A percentile compares a stretch with the other conserved stretches of the same genome.
Conservation (phyloP, 2,113 vertebrate genomes). For the Neotoma lepida region DNA sequence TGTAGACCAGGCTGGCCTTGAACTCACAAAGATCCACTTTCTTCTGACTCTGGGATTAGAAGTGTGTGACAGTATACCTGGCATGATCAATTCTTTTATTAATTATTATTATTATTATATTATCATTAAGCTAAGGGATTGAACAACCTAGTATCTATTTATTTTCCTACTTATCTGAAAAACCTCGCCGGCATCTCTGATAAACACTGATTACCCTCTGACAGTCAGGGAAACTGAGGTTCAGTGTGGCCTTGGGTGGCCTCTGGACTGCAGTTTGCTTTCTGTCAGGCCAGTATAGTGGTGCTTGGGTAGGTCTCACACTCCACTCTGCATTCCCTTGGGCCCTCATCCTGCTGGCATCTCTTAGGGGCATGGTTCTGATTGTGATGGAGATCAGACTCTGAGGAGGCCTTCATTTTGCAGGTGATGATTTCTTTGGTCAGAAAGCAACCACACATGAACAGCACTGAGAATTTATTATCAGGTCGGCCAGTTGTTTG, state of each 20-base stretch:
- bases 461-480: background rate
- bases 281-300: background rate
- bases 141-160: background rate
- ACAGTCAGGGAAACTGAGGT: background rate
- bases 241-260: background rate
- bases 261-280: constrained; percentile 42
- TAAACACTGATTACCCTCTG: background rate
- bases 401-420: background rate
- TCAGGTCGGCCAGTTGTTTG: background rate
- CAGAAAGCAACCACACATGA: background rate
- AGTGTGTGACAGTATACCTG: background rate
- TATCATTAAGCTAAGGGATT: background rate
- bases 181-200: background rate
- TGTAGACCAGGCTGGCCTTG: background rate
- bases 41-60: background rate
- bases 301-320: background rate
- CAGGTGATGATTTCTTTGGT: background rate
- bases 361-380: background rate
- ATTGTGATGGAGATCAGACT: background rate
- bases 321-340: background rate
- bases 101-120: no score
- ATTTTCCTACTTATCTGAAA: background rate
- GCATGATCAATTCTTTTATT: background rate
- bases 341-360: background rate
- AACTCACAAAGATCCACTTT: background rate